A percentile compares a stretch with the other conserved stretches of the same genome.
Evolutionary conservation across 1,140 invertebrate genomes (phyloP).

Genomic region (Pachypeltis micranthus): DNA sequence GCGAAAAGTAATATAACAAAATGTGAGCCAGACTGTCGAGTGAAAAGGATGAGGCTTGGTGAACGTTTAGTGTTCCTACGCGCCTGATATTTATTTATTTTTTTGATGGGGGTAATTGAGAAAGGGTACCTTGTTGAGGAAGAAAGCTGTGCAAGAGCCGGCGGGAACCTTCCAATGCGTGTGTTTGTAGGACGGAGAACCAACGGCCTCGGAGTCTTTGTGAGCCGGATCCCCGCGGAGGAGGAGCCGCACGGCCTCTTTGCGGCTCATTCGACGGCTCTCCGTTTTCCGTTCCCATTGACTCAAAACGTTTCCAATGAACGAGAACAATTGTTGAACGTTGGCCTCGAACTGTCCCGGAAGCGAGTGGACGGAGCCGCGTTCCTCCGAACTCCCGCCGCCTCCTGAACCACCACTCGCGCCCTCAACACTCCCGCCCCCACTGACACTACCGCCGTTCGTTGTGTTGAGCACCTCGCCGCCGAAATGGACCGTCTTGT

Average conservation of each 20-base stretch:
- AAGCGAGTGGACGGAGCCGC: conserved; percentile 38
- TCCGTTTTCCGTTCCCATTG: conserved; percentile 24
- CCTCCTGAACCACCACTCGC: conserved; percentile 33
- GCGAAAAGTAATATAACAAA: no score
- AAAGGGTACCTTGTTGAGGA: conserved; percentile 54
- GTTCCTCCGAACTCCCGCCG: conserved; percentile 37
- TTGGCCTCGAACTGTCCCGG: conserved; percentile 39
- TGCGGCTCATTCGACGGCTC: conserved; percentile 1
- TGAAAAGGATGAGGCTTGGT: no score
- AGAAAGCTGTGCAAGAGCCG: conserved; percentile 59
- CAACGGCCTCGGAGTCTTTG: conserved; percentile 24
- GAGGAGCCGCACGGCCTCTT: conserved; percentile 21
- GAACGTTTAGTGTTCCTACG: no score
- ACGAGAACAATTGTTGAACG: conserved; percentile 63
- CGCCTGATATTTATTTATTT: no score
- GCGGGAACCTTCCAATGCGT: conserved; percentile 59
- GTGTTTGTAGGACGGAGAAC: conserved; percentile 36
- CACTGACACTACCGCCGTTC: conserved; percentile 30
- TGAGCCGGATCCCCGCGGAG: conserved; percentile 22
- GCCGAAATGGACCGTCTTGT: conserved; percentile 63
- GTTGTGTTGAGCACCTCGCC: conserved; percentile 43
- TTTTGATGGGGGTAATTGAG: no score
- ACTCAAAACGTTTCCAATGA: conserved; percentile 45
- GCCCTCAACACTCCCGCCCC: conserved; percentile 18
- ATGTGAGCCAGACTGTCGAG: no score